phyloP scores from a whole-genome alignment of 2,113 vertebrate species.

The Micromys minutus region DNA sequence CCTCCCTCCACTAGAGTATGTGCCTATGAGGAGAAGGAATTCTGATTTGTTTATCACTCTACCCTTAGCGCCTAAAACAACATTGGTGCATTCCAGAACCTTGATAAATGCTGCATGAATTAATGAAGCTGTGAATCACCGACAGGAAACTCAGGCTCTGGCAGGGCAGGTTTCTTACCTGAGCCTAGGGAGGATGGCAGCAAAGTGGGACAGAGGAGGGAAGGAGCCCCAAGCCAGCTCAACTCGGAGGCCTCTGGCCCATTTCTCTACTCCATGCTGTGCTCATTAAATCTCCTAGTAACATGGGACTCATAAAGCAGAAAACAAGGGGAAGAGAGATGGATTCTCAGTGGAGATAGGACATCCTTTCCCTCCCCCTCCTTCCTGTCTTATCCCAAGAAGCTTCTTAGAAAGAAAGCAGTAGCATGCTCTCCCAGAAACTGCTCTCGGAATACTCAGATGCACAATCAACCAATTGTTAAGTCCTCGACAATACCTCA shows the following conservation, averaged over 20 bases:
- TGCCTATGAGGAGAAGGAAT: background rate
- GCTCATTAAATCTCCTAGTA: conserved; percentile 54
- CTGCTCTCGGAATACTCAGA: conserved; percentile 69
- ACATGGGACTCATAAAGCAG: conserved; percentile 59
- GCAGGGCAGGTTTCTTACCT: background rate
- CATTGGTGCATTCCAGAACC: background rate
- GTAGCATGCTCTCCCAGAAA: conserved; percentile 65
- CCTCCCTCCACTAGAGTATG: background rate
- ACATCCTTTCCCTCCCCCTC: background rate
- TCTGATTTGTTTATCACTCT: background rate
- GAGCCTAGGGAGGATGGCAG: background rate
- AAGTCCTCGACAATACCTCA: conserved; percentile 80
- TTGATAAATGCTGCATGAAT: background rate
- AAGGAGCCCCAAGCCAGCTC: background rate
- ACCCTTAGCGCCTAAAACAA: conserved; percentile 5
- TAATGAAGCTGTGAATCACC: conserved; percentile 34
- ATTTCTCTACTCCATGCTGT: conserved; percentile 32
- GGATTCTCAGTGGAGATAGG: conserved; percentile 61
- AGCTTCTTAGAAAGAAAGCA: conserved; percentile 69
- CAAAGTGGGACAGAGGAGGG: conserved; percentile 31
- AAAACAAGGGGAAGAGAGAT: conserved; percentile 70
- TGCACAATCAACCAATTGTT: conserved; percentile 81
- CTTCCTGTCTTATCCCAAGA: conserved; percentile 58
- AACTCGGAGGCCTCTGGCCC: background rate
- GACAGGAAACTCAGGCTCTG: background rate